These are phyloP conservation scores for Lamprotornis superbus DNA, from an alignment of 2,113 vertebrate species.

Conservation along the genomic window DNA sequence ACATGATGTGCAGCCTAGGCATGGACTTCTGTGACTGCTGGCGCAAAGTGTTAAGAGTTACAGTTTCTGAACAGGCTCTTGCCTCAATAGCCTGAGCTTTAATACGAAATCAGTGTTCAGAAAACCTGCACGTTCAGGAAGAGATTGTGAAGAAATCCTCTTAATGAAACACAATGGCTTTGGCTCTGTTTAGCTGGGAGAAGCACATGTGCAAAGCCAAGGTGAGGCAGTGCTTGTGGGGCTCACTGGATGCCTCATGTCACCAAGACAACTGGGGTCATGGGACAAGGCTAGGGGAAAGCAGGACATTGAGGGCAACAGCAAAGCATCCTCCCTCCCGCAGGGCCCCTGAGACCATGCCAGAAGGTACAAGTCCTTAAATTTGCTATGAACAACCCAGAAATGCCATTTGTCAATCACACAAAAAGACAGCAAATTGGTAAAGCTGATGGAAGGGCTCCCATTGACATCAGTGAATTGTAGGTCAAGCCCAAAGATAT, in stretches of 20 bases:
- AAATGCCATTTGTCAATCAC: not conserved
- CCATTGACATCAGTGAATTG: not conserved
- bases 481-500: not conserved
- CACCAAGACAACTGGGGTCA: not conserved
- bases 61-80: not conserved
- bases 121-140: not conserved
- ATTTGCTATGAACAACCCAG: accelerated
- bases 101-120: not conserved
- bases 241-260: not conserved
- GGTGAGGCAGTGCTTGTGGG: not conserved
- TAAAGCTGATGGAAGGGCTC: not conserved
- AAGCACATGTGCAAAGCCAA: not conserved
- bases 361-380: not conserved
- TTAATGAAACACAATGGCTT: not conserved
- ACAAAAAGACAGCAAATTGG: not conserved
- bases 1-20: not conserved
- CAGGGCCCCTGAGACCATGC: not conserved
- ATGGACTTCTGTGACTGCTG: not conserved
- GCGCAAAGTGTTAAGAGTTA: not conserved
- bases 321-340: not conserved
- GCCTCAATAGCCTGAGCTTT: not conserved
- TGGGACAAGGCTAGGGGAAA: not conserved
- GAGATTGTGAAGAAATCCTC: not conserved
- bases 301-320: not conserved
- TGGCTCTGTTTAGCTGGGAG: not conserved